Conservation (phyloP, 2,888 invertebrate species). For the Metalampra italica region DNA sequence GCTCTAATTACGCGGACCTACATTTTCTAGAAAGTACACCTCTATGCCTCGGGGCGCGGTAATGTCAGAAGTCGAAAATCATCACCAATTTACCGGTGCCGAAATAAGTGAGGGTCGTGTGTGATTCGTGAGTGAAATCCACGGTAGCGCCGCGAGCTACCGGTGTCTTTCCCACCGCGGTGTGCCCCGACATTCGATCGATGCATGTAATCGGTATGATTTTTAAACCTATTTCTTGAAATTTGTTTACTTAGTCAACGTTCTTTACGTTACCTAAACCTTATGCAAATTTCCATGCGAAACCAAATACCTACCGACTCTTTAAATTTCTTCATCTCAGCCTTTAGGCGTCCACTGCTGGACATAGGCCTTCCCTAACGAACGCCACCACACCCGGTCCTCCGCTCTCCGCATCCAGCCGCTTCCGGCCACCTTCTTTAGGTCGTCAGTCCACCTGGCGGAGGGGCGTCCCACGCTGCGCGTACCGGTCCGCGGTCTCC, state of each 20-base stretch:
- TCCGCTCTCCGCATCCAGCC: too few species aligned
- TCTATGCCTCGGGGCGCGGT: slow-evolving; percentile 35
- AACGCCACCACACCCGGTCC: too few species aligned
- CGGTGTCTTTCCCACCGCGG: slow-evolving; percentile 62
- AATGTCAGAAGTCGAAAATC: slow-evolving; percentile 72
- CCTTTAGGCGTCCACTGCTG: too few species aligned
- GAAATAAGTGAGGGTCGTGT: slow-evolving; percentile 57
- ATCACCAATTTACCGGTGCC: slow-evolving; percentile 67
- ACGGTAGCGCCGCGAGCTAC: slow-evolving; percentile 71
- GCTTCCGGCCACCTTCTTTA: too few species aligned
- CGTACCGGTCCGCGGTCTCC: too few species aligned
- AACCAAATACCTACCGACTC: too few species aligned
- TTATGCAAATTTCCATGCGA: too few species aligned
- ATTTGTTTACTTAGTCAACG: background rate
- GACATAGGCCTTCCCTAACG: too few species aligned
- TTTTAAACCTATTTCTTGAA: background rate
- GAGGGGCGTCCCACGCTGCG: too few species aligned
- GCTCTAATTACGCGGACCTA: slow-evolving; percentile 35
- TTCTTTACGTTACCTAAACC: too few species aligned
- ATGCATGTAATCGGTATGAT: slow-evolving; percentile 14
- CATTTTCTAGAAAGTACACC: slow-evolving; percentile 47
- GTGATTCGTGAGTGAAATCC: slow-evolving; percentile 67
- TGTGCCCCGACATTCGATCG: slow-evolving; percentile 14
- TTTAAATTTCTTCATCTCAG: too few species aligned
- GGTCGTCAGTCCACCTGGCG: too few species aligned